These are phyloP conservation scores for Coryphaenoides rupestris DNA, from an alignment of 2,113 vertebrate species.

Conservation along the genomic window DNA sequence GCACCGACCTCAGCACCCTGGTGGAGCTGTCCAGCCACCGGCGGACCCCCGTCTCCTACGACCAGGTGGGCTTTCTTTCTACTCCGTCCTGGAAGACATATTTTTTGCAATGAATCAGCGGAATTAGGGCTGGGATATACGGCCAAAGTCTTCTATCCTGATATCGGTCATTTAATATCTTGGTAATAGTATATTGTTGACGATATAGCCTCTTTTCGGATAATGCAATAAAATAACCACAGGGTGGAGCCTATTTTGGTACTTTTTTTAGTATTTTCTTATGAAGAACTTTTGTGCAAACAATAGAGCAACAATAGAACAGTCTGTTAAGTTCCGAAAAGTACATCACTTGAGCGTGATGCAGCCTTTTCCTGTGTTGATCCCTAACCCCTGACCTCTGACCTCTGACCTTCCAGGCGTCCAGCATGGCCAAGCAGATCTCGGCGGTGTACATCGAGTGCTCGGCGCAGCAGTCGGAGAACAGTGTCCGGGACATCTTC, in stretches of 20 bases:
- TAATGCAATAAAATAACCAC: too few species aligned
- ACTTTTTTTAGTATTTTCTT: too few species aligned
- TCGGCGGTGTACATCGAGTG: constrained; percentile 97
- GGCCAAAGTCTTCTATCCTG: too few species aligned
- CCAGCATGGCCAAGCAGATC: constrained; percentile 97
- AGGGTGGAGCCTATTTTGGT: too few species aligned
- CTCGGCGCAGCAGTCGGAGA: constrained; percentile 94
- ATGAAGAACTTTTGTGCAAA: too few species aligned
- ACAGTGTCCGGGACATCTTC: constrained; percentile 99
- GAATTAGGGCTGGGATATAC: too few species aligned
- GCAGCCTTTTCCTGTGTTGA: constrained; percentile 60
- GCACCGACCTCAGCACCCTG: constrained; percentile 88
- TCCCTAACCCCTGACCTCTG: constrained; percentile 40
- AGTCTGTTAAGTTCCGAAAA: too few species aligned
- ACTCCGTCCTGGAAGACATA: neutral
- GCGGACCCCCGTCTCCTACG: constrained; percentile 92
- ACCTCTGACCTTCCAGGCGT: constrained; percentile 74
- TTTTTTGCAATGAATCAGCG: neutral
- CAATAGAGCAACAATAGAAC: too few species aligned
- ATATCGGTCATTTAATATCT: too few species aligned
- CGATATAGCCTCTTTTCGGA: too few species aligned
- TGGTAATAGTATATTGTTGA: too few species aligned
- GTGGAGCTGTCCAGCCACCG: constrained; percentile 95
- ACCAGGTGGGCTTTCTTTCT: constrained; percentile 83
- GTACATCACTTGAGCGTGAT: too few species aligned